Evolutionary conservation across 1,140 invertebrate genomes (phyloP).

Genomic region (Drepana arcuata): DNA sequence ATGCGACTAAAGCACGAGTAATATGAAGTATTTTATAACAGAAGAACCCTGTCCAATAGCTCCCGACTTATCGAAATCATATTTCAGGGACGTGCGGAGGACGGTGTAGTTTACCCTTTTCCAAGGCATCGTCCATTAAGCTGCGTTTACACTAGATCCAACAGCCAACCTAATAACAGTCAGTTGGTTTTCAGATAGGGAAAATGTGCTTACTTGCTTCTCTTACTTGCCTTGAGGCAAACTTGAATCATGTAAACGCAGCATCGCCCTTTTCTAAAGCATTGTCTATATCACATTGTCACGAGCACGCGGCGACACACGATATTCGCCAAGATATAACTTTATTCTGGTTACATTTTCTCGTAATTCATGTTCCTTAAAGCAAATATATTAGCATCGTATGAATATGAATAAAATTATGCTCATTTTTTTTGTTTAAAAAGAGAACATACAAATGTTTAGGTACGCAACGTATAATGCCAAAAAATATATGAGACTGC

Average conservation of each 20-base stretch:
- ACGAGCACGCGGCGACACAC: conserved; percentile 57
- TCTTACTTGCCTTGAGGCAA: too few relatives aligned
- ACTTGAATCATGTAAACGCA: conserved; percentile 27
- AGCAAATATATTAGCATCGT: too few relatives aligned
- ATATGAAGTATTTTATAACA: conserved; percentile 53
- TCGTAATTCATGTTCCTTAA: conserved; percentile 34
- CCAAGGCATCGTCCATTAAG: conserved; percentile 42
- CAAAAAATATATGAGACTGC: too few relatives aligned
- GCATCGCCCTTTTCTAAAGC: conserved; percentile 57
- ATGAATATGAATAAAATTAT: too few relatives aligned
- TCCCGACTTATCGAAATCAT: conserved; percentile 65
- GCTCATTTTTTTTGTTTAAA: too few relatives aligned
- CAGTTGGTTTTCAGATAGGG: too few relatives aligned
- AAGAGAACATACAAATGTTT: too few relatives aligned
- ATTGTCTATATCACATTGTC: conserved; percentile 68
- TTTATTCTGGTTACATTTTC: conserved; percentile 55
- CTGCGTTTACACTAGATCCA: conserved; percentile 38
- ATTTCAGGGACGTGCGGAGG: conserved; percentile 60
- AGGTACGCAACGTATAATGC: too few relatives aligned
- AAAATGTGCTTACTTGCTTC: too few relatives aligned
- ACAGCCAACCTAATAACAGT: too few relatives aligned
- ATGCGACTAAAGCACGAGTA: conserved; percentile 27
- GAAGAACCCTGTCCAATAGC: conserved; percentile 53
- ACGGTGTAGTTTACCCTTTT: conserved; percentile 55
- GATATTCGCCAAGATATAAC: conserved; percentile 58